Percentiles rank a stretch among this genome's conserved stretches.
Conservation (phyloP, 2,113 vertebrate genomes). For the Gavialis gangeticus region DNA sequence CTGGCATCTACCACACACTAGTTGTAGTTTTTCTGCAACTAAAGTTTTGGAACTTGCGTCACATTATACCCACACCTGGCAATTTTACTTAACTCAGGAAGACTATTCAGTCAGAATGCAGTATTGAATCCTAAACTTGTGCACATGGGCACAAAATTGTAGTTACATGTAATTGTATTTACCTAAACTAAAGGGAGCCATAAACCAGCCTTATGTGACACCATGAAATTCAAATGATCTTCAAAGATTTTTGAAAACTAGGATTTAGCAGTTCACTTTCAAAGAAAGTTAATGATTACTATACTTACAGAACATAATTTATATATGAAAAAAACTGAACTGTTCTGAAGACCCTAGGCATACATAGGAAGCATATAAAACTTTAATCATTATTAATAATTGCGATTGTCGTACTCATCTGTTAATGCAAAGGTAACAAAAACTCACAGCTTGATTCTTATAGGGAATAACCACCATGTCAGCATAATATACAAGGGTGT, state of each 20-base stretch:
- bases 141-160: no score
- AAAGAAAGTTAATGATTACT: not conserved
- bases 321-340: not conserved
- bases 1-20: no score
- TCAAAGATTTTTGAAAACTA: not conserved
- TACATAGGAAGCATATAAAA: not conserved
- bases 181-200: no score
- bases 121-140: no score
- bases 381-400: not conserved
- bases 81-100: no score
- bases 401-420: not conserved
- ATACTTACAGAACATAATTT: not conserved
- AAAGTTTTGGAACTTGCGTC: no score
- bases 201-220: no score
- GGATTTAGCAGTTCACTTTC: not conserved
- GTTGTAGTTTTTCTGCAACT: no score
- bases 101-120: no score
- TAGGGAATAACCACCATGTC: not conserved
- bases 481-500: no score
- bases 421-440: not conserved
- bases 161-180: no score
- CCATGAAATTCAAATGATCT: not conserved
- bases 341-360: not conserved
- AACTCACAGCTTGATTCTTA: not conserved
- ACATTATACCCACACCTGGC: no score